phyloP scores from a whole-genome alignment of 2,888 invertebrate genomes.

The Acanthosepion pharaonis region DNA sequence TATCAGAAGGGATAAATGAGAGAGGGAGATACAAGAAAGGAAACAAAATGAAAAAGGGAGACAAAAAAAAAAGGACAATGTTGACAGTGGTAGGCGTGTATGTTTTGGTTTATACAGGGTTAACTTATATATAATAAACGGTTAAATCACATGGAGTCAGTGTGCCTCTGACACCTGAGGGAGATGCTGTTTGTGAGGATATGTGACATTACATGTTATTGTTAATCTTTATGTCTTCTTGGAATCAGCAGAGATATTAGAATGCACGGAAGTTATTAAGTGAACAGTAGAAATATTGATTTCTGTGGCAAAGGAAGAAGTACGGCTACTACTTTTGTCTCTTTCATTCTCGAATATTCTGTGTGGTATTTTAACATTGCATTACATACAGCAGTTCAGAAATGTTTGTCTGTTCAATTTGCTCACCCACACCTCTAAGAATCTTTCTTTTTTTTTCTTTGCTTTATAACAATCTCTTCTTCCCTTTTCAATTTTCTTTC shows the following conservation, averaged over 20 bases:
- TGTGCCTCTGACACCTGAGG: neutral
- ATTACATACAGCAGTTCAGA: neutral
- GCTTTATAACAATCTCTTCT: neutral
- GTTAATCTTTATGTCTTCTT: neutral
- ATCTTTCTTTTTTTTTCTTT: neutral
- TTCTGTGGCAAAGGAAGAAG: conserved; percentile 35
- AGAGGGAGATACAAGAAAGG: neutral
- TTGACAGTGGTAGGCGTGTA: neutral
- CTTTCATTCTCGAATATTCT: conserved; percentile 6
- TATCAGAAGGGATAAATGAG: neutral
- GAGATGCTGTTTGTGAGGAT: neutral
- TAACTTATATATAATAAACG: neutral
- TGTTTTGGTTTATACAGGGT: neutral
- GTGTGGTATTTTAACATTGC: conserved; percentile 20
- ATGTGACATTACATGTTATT: neutral
- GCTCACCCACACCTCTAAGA: neutral
- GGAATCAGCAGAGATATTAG: conserved; percentile 43
- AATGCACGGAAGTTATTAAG: conserved; percentile 45
- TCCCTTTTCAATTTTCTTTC: neutral
- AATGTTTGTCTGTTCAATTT: neutral
- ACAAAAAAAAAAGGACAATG: neutral
- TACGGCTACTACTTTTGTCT: conserved; percentile 20
- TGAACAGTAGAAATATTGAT: conserved; percentile 45
- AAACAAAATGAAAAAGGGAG: neutral
- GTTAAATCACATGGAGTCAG: neutral